Base-by-base conservation (phyloP, 1,140 invertebrate species). In the Myzus persicae region DNA sequence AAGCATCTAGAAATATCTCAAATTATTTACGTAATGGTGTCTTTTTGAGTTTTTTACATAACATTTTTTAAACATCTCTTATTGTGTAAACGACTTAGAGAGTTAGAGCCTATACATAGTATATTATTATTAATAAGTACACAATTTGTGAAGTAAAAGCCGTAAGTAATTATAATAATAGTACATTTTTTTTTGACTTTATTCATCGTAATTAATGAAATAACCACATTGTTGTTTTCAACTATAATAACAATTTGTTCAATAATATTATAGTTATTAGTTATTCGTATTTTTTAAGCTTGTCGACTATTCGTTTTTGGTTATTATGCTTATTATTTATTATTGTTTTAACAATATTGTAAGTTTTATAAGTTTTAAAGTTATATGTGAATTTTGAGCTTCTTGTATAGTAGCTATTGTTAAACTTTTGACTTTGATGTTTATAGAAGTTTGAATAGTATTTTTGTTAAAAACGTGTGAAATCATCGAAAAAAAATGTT, bases 381-480 rank as follows among this genome's bases (percentile, higher is more conserved):
- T 67, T 11, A 14, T 67, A 67, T n/a, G 9, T 11, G 59, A 67
- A 76, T n/a, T n/a, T 76, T 5, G 5, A 76, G 59, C 1, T n/a
- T 5, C 14, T 67, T 14, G 18, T 67, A 18, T 14, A 59, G 5
- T 1, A 76, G 5, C 14, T 76, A 76, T n/a, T 18, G 14, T 76
- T 76, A 18, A 18, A 76, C 5, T 76, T n/a, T n/a, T 76, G 31
- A 76, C 59, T n/a, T 14, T n/a, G 4, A 76, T n/a, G 14, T 76
- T n/a, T n/a, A n/a, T 67, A 67, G 40, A 36, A 81, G 76, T 81
- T 82, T 82, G 20, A 82, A 82, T 24, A n/a, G n/a, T 48, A 89
- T 51, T 26, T 89, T 54, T 11, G 88, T 54, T 51, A 38, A 89
- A 40, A 89, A 89, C 46, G 87, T 24, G 46, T 51, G 46, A 89